phyloP scores from a whole-genome alignment of 2,113 vertebrate genomes.

The Myocastor coypus region DNA sequence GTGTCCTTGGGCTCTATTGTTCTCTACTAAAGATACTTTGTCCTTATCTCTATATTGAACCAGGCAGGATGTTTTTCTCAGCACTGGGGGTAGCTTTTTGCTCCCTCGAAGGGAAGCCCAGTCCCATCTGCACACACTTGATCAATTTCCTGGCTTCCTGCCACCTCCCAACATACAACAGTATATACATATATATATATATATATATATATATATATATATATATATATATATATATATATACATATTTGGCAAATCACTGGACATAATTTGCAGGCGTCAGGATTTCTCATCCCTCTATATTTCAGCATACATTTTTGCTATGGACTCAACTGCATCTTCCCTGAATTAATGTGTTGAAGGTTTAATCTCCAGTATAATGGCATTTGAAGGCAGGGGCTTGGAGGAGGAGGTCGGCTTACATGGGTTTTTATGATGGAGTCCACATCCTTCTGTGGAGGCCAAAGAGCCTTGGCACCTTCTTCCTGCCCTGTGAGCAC shows the following conservation, averaged over 20 bases:
- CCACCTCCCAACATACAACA: no score
- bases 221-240: no score
- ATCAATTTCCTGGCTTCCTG: no score
- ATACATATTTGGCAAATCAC: background rate
- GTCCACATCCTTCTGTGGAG: background rate
- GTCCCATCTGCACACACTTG: no score
- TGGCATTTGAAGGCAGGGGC: background rate
- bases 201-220: background rate
- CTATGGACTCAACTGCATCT: background rate
- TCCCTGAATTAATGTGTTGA: background rate
- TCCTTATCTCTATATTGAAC: no score
- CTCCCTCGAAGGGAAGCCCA: no score
- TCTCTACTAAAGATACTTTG: no score
- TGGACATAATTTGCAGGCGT: constrained; percentile 21
- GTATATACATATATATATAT: background rate
- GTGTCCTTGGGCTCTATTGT: no score
- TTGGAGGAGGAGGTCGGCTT: background rate
- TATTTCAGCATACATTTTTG: background rate
- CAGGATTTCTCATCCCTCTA: background rate
- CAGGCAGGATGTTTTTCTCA: no score
- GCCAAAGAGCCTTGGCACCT: no score
- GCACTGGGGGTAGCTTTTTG: no score
- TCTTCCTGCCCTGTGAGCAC: background rate
- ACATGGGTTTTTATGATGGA: no score
- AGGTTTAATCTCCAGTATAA: background rate